A percentile compares a stretch with the other conserved stretches of the same genome.
Conservation (phyloP, 2,113 vertebrate species). For the Potamarius usumacintae region DNA sequence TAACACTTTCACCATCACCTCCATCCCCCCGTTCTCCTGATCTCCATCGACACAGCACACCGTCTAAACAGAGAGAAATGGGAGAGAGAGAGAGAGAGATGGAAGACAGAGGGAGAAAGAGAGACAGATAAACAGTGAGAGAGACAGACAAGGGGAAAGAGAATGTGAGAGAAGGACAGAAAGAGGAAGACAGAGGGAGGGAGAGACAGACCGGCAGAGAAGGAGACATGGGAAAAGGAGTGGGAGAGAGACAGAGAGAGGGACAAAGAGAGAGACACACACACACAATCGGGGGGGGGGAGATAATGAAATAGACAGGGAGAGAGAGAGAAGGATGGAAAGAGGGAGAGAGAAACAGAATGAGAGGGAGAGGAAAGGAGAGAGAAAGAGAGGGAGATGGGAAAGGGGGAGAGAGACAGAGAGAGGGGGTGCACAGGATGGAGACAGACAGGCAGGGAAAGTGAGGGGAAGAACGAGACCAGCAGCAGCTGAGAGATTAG, state of each 20-base stretch:
- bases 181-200: background rate
- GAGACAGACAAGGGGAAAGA: background rate
- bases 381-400: background rate
- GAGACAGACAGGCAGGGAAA: background rate
- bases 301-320: background rate
- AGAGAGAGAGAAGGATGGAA: background rate
- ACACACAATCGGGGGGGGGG: too few species aligned
- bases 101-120: background rate
- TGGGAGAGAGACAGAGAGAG: background rate
- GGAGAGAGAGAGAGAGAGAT: background rate
- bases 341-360: background rate
- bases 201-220: background rate
- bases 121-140: too few species aligned
- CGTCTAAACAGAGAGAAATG: conserved; percentile 72
- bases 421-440: background rate
- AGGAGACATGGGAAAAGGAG: background rate
- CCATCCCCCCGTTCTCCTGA: conserved; percentile 93
- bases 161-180: background rate
- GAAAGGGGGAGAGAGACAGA: background rate
- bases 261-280: background rate
- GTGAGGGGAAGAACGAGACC: background rate
- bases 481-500: background rate
- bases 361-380: background rate
- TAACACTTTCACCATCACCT: conserved; percentile 93
- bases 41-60: conserved; percentile 96